Percentiles rank a stretch among this genome's conserved stretches.
Evolutionary conservation across 2,113 vertebrate species (phyloP).

Genomic region (Lagopus leucura): DNA sequence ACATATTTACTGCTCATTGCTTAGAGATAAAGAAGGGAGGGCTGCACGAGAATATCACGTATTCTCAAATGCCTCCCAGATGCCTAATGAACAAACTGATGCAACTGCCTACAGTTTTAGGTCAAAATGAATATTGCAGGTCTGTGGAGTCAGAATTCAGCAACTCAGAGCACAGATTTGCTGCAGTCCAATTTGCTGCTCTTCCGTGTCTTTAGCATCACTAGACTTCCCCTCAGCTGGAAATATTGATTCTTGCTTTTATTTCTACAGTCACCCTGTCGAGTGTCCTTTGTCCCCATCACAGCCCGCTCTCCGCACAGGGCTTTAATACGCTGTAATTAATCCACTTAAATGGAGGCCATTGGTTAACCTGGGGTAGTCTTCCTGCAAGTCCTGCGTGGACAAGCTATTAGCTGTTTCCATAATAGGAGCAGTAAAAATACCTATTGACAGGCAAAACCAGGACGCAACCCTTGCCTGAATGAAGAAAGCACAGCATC

Average conservation of each 20-base stretch:
- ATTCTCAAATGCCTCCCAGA: not conserved
- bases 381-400: not conserved
- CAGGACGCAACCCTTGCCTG: not conserved
- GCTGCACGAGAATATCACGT: not conserved
- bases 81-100: not conserved
- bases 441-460: not conserved
- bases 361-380: not conserved
- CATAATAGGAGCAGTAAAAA: not conserved
- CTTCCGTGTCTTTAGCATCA: not conserved
- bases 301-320: not conserved
- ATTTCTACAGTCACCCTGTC: not conserved
- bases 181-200: not conserved
- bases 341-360: not conserved
- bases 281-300: not conserved
- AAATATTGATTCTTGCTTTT: not conserved
- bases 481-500: not conserved
- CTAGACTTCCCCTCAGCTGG: not conserved
- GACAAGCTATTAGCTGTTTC: not conserved
- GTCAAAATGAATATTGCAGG: accelerated
- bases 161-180: not conserved
- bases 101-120: not conserved
- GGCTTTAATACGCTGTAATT: not conserved
- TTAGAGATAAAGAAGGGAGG: not conserved
- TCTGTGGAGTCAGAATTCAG: not conserved
- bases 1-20: not conserved